Evolutionary conservation across 2,797 vertebrate genomes (phyloP).

Genomic region (Spinus pinus): DNA sequence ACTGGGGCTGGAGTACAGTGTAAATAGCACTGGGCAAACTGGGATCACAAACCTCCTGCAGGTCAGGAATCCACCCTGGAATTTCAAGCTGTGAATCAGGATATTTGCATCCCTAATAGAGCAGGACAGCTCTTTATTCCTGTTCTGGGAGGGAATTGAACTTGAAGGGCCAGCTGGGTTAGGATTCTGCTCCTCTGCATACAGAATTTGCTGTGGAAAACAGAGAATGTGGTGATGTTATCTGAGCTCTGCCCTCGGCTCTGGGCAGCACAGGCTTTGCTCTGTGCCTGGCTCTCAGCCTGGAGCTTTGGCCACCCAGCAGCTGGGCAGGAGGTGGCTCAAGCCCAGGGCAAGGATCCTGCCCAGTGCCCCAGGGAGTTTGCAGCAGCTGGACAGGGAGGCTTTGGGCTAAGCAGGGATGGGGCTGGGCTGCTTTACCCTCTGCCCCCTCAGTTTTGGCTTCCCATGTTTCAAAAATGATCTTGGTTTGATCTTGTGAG

Average conservation of each 20-base stretch:
- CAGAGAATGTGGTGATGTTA: background rate
- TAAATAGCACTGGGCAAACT: background rate
- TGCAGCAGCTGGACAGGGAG: background rate
- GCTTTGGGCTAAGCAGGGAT: background rate
- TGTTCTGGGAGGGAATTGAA: background rate
- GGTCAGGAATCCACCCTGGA: background rate
- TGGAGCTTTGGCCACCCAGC: background rate
- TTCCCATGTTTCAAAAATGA: accelerated
- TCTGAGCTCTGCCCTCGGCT: accelerated
- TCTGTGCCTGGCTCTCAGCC: background rate
- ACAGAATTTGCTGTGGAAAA: background rate
- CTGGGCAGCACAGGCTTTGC: background rate
- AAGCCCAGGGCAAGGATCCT: background rate
- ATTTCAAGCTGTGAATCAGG: background rate
- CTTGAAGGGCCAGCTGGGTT: background rate
- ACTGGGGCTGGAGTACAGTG: background rate
- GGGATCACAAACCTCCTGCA: background rate
- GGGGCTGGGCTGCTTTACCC: background rate
- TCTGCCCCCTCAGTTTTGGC: background rate
- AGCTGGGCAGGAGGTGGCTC: background rate
- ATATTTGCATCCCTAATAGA: background rate
- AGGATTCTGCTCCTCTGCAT: background rate
- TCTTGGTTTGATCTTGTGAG: accelerated
- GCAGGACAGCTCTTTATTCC: background rate
- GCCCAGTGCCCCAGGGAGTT: background rate